A percentile compares a stretch with the other conserved stretches of the same genome.
phyloP scores from a whole-genome alignment of 2,888 invertebrate species.

The Yponomeuta malinellus region DNA sequence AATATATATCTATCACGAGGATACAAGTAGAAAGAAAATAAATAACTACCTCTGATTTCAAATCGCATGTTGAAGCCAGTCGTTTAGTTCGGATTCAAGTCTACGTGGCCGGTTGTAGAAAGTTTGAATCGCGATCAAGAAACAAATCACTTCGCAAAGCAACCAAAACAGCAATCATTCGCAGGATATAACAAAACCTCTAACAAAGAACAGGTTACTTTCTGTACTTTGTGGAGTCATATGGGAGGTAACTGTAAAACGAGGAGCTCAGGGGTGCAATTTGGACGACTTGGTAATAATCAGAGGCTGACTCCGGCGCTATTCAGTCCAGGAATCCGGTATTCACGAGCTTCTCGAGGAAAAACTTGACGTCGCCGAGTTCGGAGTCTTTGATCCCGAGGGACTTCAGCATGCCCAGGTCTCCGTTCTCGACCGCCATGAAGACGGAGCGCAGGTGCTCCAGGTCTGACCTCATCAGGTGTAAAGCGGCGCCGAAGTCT shows the following conservation, averaged over 20 bases:
- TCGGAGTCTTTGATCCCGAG: conserved; percentile 97
- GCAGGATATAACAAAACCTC: background rate
- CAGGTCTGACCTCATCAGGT: conserved; percentile 90
- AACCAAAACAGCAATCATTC: conserved; percentile 3
- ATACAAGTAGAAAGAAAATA: conserved; percentile 33
- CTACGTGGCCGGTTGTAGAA: conserved; percentile 48
- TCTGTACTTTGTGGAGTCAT: conserved; percentile 70
- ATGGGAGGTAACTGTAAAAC: conserved; percentile 82
- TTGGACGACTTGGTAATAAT: conserved; percentile 80
- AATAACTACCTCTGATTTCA: conserved; percentile 29
- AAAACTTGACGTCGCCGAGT: conserved; percentile 95
- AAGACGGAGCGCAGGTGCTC: conserved; percentile 96
- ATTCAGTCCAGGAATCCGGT: conserved; percentile 96
- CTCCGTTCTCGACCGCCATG: conserved; percentile 96
- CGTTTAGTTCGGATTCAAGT: conserved; percentile 35
- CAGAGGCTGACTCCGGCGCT: conserved; percentile 83
- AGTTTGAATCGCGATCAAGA: background rate
- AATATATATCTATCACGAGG: conserved; percentile 41
- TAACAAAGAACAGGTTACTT: conserved; percentile 32
- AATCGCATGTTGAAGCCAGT: conserved; percentile 18
- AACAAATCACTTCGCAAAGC: background rate
- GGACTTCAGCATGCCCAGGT: conserved; percentile 94
- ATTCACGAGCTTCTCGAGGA: conserved; percentile 95
- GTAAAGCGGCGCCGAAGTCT: conserved; percentile 92
- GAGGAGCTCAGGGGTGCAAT: conserved; percentile 82